phyloP scores from a whole-genome alignment of 92 coral and sea anemone species.

The Anthopleura xanthogrammica region DNA sequence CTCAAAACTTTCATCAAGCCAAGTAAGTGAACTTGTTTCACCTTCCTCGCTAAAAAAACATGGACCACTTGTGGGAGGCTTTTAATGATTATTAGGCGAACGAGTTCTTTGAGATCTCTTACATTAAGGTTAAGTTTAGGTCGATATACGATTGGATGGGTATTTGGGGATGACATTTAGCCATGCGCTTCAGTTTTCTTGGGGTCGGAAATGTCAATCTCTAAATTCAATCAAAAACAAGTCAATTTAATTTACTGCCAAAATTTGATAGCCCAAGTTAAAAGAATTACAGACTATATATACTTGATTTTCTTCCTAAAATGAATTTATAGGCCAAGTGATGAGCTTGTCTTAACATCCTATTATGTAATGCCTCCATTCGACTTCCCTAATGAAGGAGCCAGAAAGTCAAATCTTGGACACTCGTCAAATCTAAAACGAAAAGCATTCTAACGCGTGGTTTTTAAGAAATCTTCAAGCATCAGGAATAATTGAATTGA shows the following conservation, averaged over 20 bases:
- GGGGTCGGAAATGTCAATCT: neutral
- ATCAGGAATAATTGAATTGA: neutral
- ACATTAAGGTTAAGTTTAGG: neutral
- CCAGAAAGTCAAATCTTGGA: neutral
- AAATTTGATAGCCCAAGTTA: neutral
- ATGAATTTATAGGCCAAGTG: neutral
- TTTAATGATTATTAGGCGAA: neutral
- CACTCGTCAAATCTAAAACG: neutral
- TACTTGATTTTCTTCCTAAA: neutral
- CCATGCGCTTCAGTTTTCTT: neutral
- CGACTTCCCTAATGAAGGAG: neutral
- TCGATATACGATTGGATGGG: neutral
- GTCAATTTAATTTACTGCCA: neutral
- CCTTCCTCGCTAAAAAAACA: neutral
- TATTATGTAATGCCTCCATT: neutral
- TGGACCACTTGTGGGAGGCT: neutral
- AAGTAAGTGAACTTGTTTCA: neutral
- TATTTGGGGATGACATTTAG: neutral
- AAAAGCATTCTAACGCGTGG: neutral
- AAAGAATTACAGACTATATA: neutral
- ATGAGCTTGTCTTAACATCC: neutral
- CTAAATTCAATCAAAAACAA: neutral
- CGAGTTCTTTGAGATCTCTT: neutral
- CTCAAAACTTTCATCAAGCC: neutral
- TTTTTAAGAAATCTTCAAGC: constrained; percentile 1